A percentile compares a stretch with the other conserved stretches of the same genome.
phyloP scores from a whole-genome alignment of 2,797 vertebrate species.

The Rhyacichthys aspro region DNA sequence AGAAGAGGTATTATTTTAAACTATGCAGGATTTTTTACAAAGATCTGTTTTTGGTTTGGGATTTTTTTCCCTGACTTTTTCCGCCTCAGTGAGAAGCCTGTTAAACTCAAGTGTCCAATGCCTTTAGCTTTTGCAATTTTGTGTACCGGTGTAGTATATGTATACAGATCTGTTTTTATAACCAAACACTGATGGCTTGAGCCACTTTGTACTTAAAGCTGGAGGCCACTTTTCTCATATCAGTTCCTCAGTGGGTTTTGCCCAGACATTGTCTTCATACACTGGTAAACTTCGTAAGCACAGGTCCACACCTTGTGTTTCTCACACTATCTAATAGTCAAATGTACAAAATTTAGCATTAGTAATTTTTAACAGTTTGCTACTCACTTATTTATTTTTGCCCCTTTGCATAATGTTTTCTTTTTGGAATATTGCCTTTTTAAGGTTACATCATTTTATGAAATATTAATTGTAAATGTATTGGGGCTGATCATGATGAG shows the following conservation, averaged over 20 bases:
- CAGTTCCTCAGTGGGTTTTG: constrained; percentile 66
- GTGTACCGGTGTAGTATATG: constrained; percentile 70
- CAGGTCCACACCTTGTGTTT: constrained; percentile 65
- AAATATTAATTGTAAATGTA: constrained; percentile 73
- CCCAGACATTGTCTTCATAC: constrained; percentile 76
- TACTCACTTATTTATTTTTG: constrained; percentile 77
- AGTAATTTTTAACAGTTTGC: constrained; percentile 69
- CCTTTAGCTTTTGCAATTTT: constrained; percentile 79
- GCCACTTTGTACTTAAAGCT: constrained; percentile 77
- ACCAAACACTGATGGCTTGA: constrained; percentile 70
- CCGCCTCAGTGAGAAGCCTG: constrained; percentile 65
- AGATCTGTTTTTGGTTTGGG: constrained; percentile 50
- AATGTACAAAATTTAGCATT: constrained; percentile 67
- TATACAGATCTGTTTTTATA: constrained; percentile 71
- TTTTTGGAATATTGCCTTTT: constrained; percentile 54
- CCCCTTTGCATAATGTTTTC: constrained; percentile 57
- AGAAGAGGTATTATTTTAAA: constrained; percentile 73
- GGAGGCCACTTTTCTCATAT: constrained; percentile 76
- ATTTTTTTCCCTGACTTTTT: constrained; percentile 40
- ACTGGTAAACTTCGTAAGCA: constrained; percentile 81
- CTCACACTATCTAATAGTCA: constrained; percentile 65
- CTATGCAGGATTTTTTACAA: constrained; percentile 81
- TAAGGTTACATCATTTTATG: constrained; percentile 55
- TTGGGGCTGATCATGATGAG: constrained; percentile 67
- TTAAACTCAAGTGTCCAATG: constrained; percentile 74